Percentiles rank a stretch among this genome's conserved stretches.
Conservation (phyloP, 53 echinoderm and acorn worm species). For the Echinometra lucunter region DNA sequence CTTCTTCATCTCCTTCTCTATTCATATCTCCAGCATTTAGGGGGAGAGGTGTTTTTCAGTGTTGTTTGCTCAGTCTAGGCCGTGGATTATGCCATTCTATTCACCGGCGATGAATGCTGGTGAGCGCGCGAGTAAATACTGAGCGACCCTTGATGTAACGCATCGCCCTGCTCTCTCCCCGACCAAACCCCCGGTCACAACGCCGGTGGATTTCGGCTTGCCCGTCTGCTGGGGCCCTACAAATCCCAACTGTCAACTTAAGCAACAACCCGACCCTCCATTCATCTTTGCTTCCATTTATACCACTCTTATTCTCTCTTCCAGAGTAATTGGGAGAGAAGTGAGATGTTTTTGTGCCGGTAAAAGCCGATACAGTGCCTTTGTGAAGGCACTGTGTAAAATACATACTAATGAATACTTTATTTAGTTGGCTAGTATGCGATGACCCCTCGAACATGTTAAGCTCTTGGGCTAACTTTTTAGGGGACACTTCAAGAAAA, state of each 20-base stretch:
- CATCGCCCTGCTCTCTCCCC: conserved; percentile 49
- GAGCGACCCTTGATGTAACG: conserved; percentile 57
- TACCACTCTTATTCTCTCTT: conserved; percentile 51
- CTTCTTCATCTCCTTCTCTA: conserved; percentile 8
- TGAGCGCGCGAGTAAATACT: conserved; percentile 61
- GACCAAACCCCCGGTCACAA: conserved; percentile 35
- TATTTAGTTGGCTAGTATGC: conserved; percentile 31
- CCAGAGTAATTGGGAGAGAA: conserved; percentile 58
- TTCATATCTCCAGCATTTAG: conserved; percentile 20
- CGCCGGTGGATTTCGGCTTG: conserved; percentile 33
- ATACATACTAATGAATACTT: conserved; percentile 57
- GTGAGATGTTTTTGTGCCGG: conserved; percentile 61
- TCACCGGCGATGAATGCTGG: conserved; percentile 14
- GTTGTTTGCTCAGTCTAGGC: conserved; percentile 64
- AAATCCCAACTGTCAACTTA: conserved; percentile 66
- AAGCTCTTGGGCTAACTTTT: conserved; percentile 62
- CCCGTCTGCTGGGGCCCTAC: background rate
- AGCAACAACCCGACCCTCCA: background rate
- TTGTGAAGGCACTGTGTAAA: conserved; percentile 57
- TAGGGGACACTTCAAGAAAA: conserved; percentile 40
- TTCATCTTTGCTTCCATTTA: conserved; percentile 36
- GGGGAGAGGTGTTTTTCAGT: conserved; percentile 7
- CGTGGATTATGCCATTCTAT: conserved; percentile 51
- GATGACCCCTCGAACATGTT: background rate
- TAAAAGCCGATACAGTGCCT: conserved; percentile 48